Base-by-base conservation (phyloP, 2,797 vertebrate genomes). In the Spinus olivaceus region DNA sequence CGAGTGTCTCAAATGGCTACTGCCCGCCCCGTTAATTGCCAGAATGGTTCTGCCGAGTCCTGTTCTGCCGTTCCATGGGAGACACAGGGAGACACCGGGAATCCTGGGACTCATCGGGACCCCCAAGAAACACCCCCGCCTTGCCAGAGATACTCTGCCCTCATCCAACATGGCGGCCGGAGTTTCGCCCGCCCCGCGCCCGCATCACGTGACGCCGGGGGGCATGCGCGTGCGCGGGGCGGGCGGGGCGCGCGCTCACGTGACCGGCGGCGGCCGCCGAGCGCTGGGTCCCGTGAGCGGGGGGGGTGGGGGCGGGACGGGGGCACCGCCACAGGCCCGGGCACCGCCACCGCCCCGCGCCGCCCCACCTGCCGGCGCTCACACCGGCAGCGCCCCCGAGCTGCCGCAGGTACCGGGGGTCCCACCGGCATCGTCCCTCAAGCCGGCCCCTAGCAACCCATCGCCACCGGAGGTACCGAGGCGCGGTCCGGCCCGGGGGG, bases 1-100 rank as follows among this genome's bases (percentile, higher is more conserved):
- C 35, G 35, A 9, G 35, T 35, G 35, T 10, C 9, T 35, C 35
- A 35, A 35, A 35, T 9, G 35, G 35, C 9, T 35, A 35, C 35
- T 35, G 9, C 35, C 9, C 35, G 35, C 9, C 35, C 35, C 35
- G 35, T 35, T 32, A 2, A 12, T 2, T 0, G 11, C 7, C 2
- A 0, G 1, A 3, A 0, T 0, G 0, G 2, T 1, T 7, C 2
- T 3, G 1, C 1, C 0, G 2, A 3, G 0, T 1, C 2, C 1
- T 1, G 1, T 1, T 8, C 20, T 0, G 12, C 17, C 1, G 17
- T 14, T 16, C 20, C 8, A 5, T 3, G 30, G 8, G 10, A 74
- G 12, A 1, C 24, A 20, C 8, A 22, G 12, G 53, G 67, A 33
- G 2, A 2, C 12, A 30, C 14, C 32, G 22, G 32, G 25, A 50